A percentile compares a stretch with the other conserved stretches of the same genome.
These are phyloP conservation scores for Oreohelix idahoensis DNA, from an alignment of 1,140 invertebrate genomes.

Conservation along the genomic window DNA sequence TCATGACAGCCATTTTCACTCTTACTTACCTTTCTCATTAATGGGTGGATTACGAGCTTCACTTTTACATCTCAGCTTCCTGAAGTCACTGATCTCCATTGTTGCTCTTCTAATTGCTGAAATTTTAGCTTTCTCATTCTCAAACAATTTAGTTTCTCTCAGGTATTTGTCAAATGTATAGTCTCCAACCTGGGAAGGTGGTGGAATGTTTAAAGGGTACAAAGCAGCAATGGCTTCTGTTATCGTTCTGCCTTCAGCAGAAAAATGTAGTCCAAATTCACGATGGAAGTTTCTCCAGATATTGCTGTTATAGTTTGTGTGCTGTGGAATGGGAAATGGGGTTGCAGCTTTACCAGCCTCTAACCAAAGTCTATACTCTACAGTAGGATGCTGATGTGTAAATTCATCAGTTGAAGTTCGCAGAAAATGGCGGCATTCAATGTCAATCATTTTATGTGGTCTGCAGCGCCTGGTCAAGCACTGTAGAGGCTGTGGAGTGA, in stretches of 20 bases:
- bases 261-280: constrained; percentile 64
- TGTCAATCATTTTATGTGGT: constrained; percentile 64
- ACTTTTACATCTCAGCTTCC: constrained; percentile 61
- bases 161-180: constrained; percentile 70
- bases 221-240: constrained; percentile 68
- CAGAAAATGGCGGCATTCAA: constrained; percentile 69
- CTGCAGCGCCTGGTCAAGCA: constrained; percentile 54
- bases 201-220: constrained; percentile 71
- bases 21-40: constrained; percentile 66
- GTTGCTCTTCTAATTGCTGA: constrained; percentile 66
- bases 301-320: constrained; percentile 70
- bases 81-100: constrained; percentile 64
- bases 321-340: constrained; percentile 60
- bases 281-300: constrained; percentile 71
- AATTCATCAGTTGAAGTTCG: constrained; percentile 55
- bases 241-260: constrained; percentile 63
- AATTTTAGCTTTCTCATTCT: constrained; percentile 62
- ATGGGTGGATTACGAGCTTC: constrained; percentile 70
- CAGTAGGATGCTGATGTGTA: constrained; percentile 57
- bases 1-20: too few relatives aligned
- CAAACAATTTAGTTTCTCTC: constrained; percentile 62
- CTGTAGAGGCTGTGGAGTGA: constrained; percentile 66
- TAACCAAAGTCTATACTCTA: constrained; percentile 69
- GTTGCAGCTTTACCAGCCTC: constrained; percentile 70
- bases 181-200: constrained; percentile 67